These are phyloP conservation scores for Ceramica pisi DNA, from an alignment of 2,888 invertebrate genomes.

Conservation along the genomic window DNA sequence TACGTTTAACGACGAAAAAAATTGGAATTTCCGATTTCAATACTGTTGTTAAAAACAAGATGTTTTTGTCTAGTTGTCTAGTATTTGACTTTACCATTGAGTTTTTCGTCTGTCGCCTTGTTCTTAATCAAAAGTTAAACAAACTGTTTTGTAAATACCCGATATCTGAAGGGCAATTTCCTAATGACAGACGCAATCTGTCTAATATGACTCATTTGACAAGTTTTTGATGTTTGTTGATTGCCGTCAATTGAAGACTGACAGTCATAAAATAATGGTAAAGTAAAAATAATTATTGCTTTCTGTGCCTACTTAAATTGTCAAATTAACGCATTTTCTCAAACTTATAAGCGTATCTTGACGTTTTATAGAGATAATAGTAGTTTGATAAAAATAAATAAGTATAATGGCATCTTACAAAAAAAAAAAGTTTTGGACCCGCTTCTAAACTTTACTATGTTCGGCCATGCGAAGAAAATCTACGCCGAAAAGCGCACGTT, in stretches of 20 bases:
- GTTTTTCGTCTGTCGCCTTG: not conserved
- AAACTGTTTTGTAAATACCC: not conserved
- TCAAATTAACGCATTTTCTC: not conserved
- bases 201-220: too few species aligned
- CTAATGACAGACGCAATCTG: too few species aligned
- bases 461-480: conserved; percentile 34
- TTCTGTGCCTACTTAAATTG: not conserved
- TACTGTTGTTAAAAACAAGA: not conserved
- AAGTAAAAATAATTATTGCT: too few species aligned
- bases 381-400: conserved; percentile 1
- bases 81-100: not conserved
- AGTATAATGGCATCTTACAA: not conserved
- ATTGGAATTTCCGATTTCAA: conserved; percentile 1
- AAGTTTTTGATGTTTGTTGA: too few species aligned
- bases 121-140: not conserved
- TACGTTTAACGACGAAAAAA: not conserved
- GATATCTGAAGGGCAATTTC: too few species aligned
- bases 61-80: not conserved
- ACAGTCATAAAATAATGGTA: not conserved
- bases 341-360: not conserved
- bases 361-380: not conserved
- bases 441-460: not conserved
- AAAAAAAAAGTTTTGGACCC: not conserved
- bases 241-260: too few species aligned
- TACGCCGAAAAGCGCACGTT: conserved; percentile 33